A percentile compares a stretch with the other conserved stretches of the same genome.
Conservation (phyloP, 2,797 vertebrate species). For the Momotus momota region DNA sequence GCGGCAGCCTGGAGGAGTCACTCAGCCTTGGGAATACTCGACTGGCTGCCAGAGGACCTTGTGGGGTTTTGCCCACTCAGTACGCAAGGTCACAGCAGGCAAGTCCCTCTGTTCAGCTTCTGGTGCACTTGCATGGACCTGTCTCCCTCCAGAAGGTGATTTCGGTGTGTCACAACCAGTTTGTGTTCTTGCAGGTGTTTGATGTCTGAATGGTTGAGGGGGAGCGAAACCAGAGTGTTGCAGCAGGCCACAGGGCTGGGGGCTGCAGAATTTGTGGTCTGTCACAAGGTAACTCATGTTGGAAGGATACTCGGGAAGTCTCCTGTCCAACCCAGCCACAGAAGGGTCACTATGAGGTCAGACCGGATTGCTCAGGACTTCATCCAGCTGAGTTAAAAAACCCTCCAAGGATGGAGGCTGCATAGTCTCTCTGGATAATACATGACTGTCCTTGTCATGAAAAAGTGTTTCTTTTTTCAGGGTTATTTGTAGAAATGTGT, state of each 20-base stretch:
- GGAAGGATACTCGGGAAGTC: background rate
- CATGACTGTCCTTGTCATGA: background rate
- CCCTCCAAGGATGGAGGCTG: background rate
- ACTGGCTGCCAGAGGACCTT: background rate
- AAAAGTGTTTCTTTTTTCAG: background rate
- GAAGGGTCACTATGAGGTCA: background rate
- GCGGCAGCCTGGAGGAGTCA: background rate
- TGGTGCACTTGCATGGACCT: background rate
- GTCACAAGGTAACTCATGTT: background rate
- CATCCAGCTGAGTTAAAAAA: background rate
- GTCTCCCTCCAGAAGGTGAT: background rate
- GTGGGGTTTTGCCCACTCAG: accelerated
- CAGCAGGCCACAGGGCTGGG: background rate
- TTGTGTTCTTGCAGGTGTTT: background rate
- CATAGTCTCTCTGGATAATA: accelerated
- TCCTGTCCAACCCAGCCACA: background rate
- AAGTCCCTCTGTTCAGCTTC: background rate
- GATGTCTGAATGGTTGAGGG: background rate
- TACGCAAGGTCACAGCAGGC: background rate
- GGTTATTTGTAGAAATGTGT: background rate
- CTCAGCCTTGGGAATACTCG: background rate
- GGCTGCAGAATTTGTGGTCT: background rate
- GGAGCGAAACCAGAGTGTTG: background rate
- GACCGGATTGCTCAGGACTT: background rate
- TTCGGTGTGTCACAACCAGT: background rate